Base-by-base conservation (phyloP, 1,140 invertebrate genomes). In the Oncopodura yosiiana region DNA sequence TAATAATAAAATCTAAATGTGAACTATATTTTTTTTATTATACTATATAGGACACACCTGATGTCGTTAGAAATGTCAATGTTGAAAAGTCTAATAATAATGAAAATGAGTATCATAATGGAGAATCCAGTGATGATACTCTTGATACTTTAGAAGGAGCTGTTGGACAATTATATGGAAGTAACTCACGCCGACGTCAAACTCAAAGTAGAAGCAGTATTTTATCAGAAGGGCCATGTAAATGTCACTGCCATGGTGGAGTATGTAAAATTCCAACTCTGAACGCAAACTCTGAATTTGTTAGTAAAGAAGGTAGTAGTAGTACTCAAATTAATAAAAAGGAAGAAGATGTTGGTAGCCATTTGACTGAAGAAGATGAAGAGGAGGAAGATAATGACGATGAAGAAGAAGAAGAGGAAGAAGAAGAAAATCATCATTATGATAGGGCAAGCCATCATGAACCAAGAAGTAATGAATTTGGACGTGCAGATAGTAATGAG, bases 31-130 rank as follows among this genome's bases (percentile, higher is more conserved):
- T n/a, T n/a, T n/a, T n/a, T n/a, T n/a, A n/a, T n/a, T n/a, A n/a
- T n/a, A n/a, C n/a, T n/a, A n/a, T n/a, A n/a, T n/a, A n/a, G n/a
- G n/a, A n/a, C n/a, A n/a, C n/a, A n/a, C n/a, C n/a, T n/a, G n/a
- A n/a, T n/a, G n/a, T n/a, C 11, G 29, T 16, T 11, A 14, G 29
- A 2, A 21, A 38, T 6, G 27, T 21, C 27, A 14, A 19, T 9
- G 44, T 56, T 1, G 30, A 34, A 34, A 39, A 24, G 1, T 37
- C 34, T 11, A 50, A 38, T 8, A 63, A 60, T 36, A 64, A 64
- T 41, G 60, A 62, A 43, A 58, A 60, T 32, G 61, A 60, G 21
- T 62, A 65, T 34, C 57, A 55, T 21, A 56, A 65, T 30, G 62
- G 53, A 29, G 53, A 50, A 16, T 55, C 53, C 18, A 55, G 53